Percentiles rank a stretch among this genome's conserved stretches.
phyloP scores from a whole-genome alignment of 2,888 invertebrate species.

The Chrysolina haemoptera region DNA sequence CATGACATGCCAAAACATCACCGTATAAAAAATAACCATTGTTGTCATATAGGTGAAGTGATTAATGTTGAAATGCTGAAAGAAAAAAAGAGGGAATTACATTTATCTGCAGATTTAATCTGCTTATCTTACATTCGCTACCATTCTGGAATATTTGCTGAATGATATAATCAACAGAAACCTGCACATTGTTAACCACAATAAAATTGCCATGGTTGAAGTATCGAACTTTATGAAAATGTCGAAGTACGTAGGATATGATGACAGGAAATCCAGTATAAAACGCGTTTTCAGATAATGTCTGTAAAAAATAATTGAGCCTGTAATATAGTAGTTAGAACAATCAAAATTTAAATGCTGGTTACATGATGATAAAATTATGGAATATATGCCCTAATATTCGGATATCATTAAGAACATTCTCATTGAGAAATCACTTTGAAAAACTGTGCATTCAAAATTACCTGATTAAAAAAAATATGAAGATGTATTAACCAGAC shows the following conservation, averaged over 20 bases:
- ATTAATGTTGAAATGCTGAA: constrained; percentile 55
- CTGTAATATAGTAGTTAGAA: too few species aligned
- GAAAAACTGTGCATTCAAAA: too few species aligned
- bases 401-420: too few species aligned
- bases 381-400: too few species aligned
- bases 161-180: constrained; percentile 50
- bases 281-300: constrained; percentile 48
- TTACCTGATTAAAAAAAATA: too few species aligned
- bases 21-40: constrained; percentile 54
- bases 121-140: constrained; percentile 49
- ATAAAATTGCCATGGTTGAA: constrained; percentile 23
- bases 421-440: too few species aligned
- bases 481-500: too few species aligned
- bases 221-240: constrained; percentile 36
- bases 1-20: constrained; percentile 58
- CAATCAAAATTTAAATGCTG: too few species aligned
- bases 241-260: constrained; percentile 43
- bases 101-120: not conserved
- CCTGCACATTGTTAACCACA: constrained; percentile 44
- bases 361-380: too few species aligned
- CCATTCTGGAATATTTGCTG: constrained; percentile 48
- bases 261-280: constrained; percentile 46
- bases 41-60: constrained; percentile 58
- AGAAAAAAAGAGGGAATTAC: not conserved
- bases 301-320: constrained; percentile 36